Evolutionary conservation across 2,113 vertebrate genomes (phyloP).

Genomic region (Microcebus jonahi): DNA sequence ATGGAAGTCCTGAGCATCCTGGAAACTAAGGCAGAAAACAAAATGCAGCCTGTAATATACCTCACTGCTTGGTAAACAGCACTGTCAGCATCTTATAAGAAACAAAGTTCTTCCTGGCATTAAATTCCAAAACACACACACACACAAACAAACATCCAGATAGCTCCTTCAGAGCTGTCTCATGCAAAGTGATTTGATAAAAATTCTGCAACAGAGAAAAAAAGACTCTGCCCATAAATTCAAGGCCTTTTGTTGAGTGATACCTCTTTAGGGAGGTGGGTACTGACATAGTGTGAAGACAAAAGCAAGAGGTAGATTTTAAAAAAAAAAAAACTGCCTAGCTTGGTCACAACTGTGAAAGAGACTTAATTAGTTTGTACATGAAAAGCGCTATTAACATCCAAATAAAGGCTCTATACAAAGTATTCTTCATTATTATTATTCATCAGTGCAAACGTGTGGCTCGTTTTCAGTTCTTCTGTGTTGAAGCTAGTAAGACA

Average conservation of each 20-base stretch:
- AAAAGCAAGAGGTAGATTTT: background rate
- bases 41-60: background rate
- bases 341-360: background rate
- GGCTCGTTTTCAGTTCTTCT: slow-evolving; percentile 10
- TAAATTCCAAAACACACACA: background rate
- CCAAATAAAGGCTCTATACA: background rate
- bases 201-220: background rate
- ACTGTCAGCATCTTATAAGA: background rate
- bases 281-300: background rate
- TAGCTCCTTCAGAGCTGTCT: background rate
- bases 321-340: background rate
- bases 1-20: background rate
- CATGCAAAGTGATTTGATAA: background rate
- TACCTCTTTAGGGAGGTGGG: background rate
- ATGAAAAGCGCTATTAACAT: background rate
- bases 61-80: background rate
- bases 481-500: slow-evolving; percentile 18
- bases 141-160: background rate
- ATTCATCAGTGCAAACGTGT: background rate
- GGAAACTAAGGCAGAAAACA: background rate
- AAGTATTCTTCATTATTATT: background rate
- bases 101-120: background rate
- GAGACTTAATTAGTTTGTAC: background rate
- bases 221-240: background rate
- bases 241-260: background rate